Evolutionary conservation across 2,888 invertebrate species (phyloP), one percentile per base, ranked within the genome.

Genomic region (Phorcus lineatus): DNA sequence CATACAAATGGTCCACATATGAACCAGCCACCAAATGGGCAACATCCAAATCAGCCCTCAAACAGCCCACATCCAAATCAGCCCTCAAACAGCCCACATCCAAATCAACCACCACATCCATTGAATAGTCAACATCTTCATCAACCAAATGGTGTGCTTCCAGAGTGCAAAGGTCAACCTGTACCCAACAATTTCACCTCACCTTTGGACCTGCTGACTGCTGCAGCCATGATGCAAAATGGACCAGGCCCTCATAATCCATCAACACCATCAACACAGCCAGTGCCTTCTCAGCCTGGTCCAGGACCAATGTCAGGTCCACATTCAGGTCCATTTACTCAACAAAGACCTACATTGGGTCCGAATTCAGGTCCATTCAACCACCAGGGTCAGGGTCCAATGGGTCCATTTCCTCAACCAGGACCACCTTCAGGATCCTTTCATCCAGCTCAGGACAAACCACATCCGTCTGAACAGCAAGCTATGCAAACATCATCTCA

Each of bases 151-250:
- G 47, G 47, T 47, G 47, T 47, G 47, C 47, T 47, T 47, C 47
- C 47, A 47, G 47, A 47, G 47, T 1, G 13, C 47, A 47, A 47
- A 11, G 62, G n/a, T 16, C 36, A 36, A 55, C 54, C 70, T 16
- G 31, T 36, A 47, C n/a, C 57, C 17, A 66, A 75, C 52, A 40
- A 79, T 22, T 80, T 79, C 74, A 40, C 80, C n/a, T 87, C 87
- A 16, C 88, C 88, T 16, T 81, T 88, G 16, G 84, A 87, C 79
- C 74, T 87, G 66, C 76, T 89, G 54, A 87, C 87, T 1, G 83
- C 87, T 57, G 88, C 86, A 66, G 85, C 76, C 17, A 54, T 76
- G 31, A 76, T 53, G 55, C 70, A 70, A 36, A 36, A 79, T 81
- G 40, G 53, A 76, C 55, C 54, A 79, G 55, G 74, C 62, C 57